Base-by-base conservation (phyloP, 2,888 invertebrate species). In the Melinopterus prodromus region DNA sequence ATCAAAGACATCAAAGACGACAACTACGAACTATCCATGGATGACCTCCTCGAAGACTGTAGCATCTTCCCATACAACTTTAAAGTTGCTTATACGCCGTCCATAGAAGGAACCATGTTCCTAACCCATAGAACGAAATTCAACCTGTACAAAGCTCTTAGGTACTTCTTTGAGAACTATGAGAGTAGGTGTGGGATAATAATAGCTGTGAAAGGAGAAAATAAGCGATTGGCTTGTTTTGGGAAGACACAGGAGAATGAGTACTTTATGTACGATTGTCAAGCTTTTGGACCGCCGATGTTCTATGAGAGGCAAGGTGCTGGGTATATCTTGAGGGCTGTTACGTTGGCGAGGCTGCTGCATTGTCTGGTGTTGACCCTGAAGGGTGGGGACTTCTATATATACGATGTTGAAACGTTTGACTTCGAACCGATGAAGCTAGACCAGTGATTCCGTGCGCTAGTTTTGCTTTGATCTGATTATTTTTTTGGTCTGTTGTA, bases 251-350 rank as follows among this genome's bases (percentile, higher is more conserved):
- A 83, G 38, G 89, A 89, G 0, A 85, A 87, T 14, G 93, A 93
- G 12, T 94, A 93, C 85, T 94, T 93, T 83, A 92, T 94, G 92
- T 94, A 91, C 85, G 94, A 94, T 84, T 93, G 93, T 83, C 93
- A 93, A 87, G 91, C 91, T 81, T 88, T 90, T 83, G 93, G 94
- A 6, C 88, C 90, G 3, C 94, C 93, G 0, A 86, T 93, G 84
- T 94, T 93, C 85, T 88, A 90, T 38, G 91, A 92, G 0, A 90
- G 91, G 78, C 71, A 80, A n/a, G 88, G 88, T 15, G 89, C 91
- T 7, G 90, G 93, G 0, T 94, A 94, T 84, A 88, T 93, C 75
- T 87, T 94, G 75, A 91, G 93, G 82, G 92, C 92, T 82, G 83
- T 81, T 26, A 85, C 83, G 6, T 78, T 93, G 3, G 92, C 93